These are phyloP conservation scores for Parascotia fuliginaria DNA, from an alignment of 2,888 invertebrate species.

Conservation along the genomic window DNA sequence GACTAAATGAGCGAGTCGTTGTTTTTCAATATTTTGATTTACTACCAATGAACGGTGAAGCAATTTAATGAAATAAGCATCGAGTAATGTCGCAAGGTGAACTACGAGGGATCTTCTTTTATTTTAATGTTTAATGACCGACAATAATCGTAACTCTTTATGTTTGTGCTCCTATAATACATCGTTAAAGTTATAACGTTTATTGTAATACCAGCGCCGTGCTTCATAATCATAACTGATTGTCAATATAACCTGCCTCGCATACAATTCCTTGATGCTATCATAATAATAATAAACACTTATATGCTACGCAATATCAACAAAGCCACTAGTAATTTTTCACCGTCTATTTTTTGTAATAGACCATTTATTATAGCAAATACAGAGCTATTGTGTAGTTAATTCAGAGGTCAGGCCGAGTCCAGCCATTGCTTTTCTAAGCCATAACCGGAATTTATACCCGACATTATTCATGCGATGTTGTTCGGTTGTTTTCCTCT, in stretches of 20 bases:
- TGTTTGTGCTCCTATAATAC: conserved; percentile 47
- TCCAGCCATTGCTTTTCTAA: conserved; percentile 66
- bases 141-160: conserved; percentile 53
- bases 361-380: conserved; percentile 76
- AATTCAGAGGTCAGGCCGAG: conserved; percentile 58
- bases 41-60: conserved; percentile 73
- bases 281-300: conserved; percentile 19
- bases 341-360: conserved; percentile 69
- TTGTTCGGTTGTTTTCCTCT: conserved; percentile 80
- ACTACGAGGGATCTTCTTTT: conserved; percentile 47
- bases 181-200: conserved; percentile 25
- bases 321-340: conserved; percentile 62
- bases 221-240: background rate
- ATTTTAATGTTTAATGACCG: conserved; percentile 41
- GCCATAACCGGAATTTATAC: conserved; percentile 80
- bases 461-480: conserved; percentile 77
- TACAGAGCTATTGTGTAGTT: conserved; percentile 65
- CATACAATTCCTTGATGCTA: background rate
- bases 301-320: conserved; percentile 43
- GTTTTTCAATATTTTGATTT: conserved; percentile 74
- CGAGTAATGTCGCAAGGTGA: conserved; percentile 67
- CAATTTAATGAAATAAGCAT: conserved; percentile 69
- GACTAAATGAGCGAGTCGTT: conserved; percentile 71
- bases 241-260: background rate
- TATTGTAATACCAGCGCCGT: conserved; percentile 14